Evolutionary conservation across 2,888 invertebrate species (phyloP), one percentile per base, ranked within the genome.

Genomic region (Drosophila atroscutellata): DNA sequence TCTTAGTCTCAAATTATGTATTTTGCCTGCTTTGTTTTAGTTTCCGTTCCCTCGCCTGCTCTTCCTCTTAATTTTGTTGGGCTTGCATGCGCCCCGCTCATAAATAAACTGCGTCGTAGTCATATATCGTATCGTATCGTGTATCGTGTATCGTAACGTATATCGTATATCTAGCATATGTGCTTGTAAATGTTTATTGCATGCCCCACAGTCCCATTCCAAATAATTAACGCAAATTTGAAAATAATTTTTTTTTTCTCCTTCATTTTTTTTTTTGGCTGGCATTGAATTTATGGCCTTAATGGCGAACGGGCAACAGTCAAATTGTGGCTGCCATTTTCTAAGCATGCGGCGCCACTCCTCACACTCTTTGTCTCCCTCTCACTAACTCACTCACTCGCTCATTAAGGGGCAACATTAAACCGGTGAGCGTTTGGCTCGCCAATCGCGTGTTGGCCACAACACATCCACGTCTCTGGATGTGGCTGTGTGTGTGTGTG

Each of bases 161-260:
- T 64, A 61, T 68, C 78, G 72, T 65, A 78, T 83, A 77, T 75
- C 42, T 56, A 37, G 37, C 54, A 54, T 54, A 37, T 54, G 26
- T 37, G n/a, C 37, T 79, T 78, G 75, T 79, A 86, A 80, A 86
- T 83, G 67, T 87, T 85, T 87, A 89, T 86, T 81, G 86, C 89
- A 85, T 87, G 89, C 63, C 68, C 32, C 66, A 49, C 32, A 65
- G 80, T 62, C 75, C 71, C 85, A 87, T 86, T 86, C 77, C 64
- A 77, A 86, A 89, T 87, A 87, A 87, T 87, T 87, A 87, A 87
- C 87, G 86, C 78, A 83, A 85, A 89, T 87, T 87, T 85, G 85
- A 87, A 85, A 89, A 85, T 81, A 81, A 81, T 83, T 85, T 80
- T 81, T 73, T 26, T 26, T 28, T 3, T 28, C n/a, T n/a, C 6